Percentiles rank a stretch among this genome's conserved stretches.
These are phyloP conservation scores for Monoplex corrugatus DNA, from an alignment of 2,888 invertebrate species.

Conservation along the genomic window DNA sequence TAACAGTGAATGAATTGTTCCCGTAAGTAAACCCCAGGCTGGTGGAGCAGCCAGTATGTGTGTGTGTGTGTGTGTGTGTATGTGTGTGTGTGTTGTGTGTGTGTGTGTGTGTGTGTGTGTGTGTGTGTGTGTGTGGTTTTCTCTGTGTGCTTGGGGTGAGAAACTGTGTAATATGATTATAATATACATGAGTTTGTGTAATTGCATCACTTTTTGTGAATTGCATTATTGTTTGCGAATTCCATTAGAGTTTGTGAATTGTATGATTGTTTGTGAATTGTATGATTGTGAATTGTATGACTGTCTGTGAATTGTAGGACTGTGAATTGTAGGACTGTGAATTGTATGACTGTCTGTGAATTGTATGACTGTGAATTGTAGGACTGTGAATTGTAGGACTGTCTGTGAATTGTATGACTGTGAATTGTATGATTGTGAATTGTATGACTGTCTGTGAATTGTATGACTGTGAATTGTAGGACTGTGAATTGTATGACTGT, in stretches of 20 bases:
- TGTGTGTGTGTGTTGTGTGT: background rate
- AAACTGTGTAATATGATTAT: background rate
- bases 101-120: background rate
- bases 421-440: background rate
- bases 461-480: background rate
- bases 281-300: background rate
- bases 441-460: background rate
- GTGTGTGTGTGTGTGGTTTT: background rate
- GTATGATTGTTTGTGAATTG: background rate
- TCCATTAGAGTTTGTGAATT: background rate
- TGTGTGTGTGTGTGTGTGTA: background rate
- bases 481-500: too few relatives aligned
- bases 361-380: background rate
- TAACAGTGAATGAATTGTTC: too few relatives aligned
- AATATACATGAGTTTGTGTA: background rate
- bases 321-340: background rate
- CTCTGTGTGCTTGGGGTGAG: background rate
- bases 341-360: background rate
- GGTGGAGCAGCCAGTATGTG: too few relatives aligned
- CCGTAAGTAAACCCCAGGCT: too few relatives aligned
- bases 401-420: background rate
- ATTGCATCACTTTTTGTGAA: background rate
- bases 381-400: background rate
- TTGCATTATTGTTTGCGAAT: too few relatives aligned
- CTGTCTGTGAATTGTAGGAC: background rate